These are phyloP conservation scores for Keiferia lycopersicella DNA, from an alignment of 2,888 invertebrate genomes.

Conservation along the genomic window DNA sequence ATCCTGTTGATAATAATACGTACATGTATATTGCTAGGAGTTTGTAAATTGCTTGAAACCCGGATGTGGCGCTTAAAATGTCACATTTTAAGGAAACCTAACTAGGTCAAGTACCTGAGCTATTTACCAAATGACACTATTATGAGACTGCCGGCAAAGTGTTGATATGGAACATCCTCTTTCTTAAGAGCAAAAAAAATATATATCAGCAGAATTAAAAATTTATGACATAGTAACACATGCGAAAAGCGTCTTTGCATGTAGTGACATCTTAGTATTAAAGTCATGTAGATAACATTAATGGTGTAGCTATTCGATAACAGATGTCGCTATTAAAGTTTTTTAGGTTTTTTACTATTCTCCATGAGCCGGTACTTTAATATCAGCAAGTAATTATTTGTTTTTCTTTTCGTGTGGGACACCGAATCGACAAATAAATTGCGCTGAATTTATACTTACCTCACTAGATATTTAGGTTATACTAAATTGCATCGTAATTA, in stretches of 20 bases:
- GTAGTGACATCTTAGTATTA: too few relatives aligned
- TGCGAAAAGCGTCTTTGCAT: too few relatives aligned
- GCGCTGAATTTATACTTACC: too few relatives aligned
- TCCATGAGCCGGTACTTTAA: background rate
- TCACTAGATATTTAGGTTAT: too few relatives aligned
- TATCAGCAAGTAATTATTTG: too few relatives aligned
- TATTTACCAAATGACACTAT: conserved; percentile 7
- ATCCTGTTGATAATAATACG: too few relatives aligned
- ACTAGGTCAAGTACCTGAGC: background rate
- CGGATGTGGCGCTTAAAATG: background rate
- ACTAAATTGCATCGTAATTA: background rate
- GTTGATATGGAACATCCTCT: conserved; percentile 2
- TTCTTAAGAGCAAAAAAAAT: background rate
- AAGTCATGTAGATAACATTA: conserved; percentile 33
- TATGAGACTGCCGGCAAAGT: background rate
- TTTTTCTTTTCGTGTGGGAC: too few relatives aligned
- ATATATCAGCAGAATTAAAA: too few relatives aligned
- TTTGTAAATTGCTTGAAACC: background rate
- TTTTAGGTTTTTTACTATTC: too few relatives aligned
- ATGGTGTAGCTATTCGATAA: conserved; percentile 34
- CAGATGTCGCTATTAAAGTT: background rate
- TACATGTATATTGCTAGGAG: too few relatives aligned
- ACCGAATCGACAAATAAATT: too few relatives aligned
- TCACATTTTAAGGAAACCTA: background rate
- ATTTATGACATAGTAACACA: too few relatives aligned